These are phyloP conservation scores for Phalera bucephala DNA, from an alignment of 2,888 invertebrate species.

Conservation along the genomic window DNA sequence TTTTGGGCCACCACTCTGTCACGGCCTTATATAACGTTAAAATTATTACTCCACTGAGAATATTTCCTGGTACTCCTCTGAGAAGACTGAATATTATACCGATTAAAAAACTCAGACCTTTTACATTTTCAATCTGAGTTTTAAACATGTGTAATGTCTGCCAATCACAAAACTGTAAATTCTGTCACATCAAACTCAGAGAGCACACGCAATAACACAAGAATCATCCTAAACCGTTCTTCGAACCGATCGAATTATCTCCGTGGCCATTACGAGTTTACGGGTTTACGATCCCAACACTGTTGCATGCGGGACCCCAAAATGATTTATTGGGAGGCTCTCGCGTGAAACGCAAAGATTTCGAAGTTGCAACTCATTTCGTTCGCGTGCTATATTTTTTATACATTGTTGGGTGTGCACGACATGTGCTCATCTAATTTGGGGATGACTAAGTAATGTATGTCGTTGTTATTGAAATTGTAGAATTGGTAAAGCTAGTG, in stretches of 20 bases:
- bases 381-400: slow-evolving; percentile 16
- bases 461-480: too few species aligned
- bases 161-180: too few species aligned
- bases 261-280: slow-evolving; percentile 56
- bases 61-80: too few species aligned
- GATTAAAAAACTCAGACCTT: too few species aligned
- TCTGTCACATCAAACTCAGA: too few species aligned
- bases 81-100: too few species aligned
- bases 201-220: slow-evolving; percentile 9
- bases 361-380: slow-evolving; percentile 56
- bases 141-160: too few species aligned
- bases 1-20: too few species aligned
- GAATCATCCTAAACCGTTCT: slow-evolving; percentile 47
- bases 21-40: too few species aligned
- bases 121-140: too few species aligned
- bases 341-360: slow-evolving; percentile 31
- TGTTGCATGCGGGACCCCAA: slow-evolving; percentile 44
- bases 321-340: slow-evolving; percentile 33
- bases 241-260: slow-evolving; percentile 70
- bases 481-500: too few species aligned
- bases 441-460: neutral
- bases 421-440: neutral
- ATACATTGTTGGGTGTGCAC: slow-evolving; percentile 26
- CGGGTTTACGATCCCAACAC: slow-evolving; percentile 39
- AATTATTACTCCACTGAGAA: too few species aligned